phyloP scores from a whole-genome alignment of 1,140 invertebrate genomes.

The Drosophila oshimai region DNA sequence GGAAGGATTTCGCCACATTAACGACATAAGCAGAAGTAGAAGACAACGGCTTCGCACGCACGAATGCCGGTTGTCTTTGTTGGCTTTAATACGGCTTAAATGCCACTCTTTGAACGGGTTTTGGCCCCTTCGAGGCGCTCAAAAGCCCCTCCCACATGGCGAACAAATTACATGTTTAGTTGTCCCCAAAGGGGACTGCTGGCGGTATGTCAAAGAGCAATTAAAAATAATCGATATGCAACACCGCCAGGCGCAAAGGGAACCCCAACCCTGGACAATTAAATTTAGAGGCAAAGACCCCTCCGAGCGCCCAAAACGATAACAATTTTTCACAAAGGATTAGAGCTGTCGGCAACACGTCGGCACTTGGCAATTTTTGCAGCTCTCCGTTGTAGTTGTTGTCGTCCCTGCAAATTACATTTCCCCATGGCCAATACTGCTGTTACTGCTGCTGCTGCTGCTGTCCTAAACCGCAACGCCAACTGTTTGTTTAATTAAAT shows the following conservation, averaged over 20 bases:
- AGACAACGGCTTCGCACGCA: constrained; percentile 22
- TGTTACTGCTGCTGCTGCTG: constrained; percentile 5
- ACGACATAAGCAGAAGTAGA: constrained; percentile 42
- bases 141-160: constrained; percentile 11
- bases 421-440: constrained; percentile 55
- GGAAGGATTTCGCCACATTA: constrained; percentile 61
- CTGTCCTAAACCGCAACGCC: constrained; percentile 52
- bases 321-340: constrained; percentile 80
- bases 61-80: constrained; percentile 18
- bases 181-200: constrained; percentile 3
- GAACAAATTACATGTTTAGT: constrained; percentile 22
- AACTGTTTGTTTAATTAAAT: constrained; percentile 80
- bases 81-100: constrained; percentile 36
- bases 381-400: constrained; percentile 35
- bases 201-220: constrained; percentile 44
- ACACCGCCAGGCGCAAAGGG: constrained; percentile 1
- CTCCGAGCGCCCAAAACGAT: constrained; percentile 55
- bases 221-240: constrained; percentile 66
- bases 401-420: constrained; percentile 62
- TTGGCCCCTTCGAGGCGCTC: not conserved
- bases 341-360: constrained; percentile 73
- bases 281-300: constrained; percentile 55
- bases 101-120: not conserved
- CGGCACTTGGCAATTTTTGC: constrained; percentile 61
- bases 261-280: constrained; percentile 49